phyloP scores from a whole-genome alignment of 2,888 invertebrate species.

The Diarsia brunnea region DNA sequence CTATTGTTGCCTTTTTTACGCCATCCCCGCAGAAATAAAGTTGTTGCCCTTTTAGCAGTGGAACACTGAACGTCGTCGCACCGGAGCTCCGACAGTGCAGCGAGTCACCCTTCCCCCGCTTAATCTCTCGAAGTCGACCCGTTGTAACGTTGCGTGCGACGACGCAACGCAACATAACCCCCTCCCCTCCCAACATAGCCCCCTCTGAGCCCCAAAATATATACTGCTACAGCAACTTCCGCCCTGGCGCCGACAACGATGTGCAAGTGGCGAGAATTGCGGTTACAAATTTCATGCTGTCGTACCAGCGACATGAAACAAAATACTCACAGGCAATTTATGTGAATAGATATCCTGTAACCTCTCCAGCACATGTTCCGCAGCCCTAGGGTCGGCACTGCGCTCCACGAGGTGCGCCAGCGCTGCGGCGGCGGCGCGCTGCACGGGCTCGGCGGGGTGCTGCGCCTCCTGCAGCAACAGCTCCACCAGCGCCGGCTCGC shows the following conservation, averaged over 20 bases:
- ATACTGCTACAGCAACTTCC: background rate
- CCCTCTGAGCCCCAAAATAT: background rate
- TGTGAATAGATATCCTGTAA: conserved; percentile 94
- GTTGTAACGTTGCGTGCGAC: too few species aligned
- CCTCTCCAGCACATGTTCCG: conserved; percentile 89
- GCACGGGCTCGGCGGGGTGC: conserved; percentile 95
- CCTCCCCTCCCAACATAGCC: too few species aligned
- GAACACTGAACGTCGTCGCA: too few species aligned
- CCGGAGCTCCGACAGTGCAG: too few species aligned
- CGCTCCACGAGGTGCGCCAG: conserved; percentile 92
- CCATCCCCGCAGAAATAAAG: too few species aligned
- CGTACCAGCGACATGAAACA: too few species aligned
- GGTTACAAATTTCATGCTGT: too few species aligned
- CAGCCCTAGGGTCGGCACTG: conserved; percentile 79
- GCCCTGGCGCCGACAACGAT: background rate
- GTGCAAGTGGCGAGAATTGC: background rate
- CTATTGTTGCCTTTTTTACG: too few species aligned
- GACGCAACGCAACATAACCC: too few species aligned
- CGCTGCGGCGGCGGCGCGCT: conserved; percentile 95
- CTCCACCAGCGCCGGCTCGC: conserved; percentile 85
- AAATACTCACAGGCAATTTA: conserved; percentile 92
- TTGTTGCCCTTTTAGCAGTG: too few species aligned
- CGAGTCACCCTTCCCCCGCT: too few species aligned
- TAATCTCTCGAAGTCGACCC: too few species aligned
- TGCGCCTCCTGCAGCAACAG: conserved; percentile 93